Evolutionary conservation across 1,140 invertebrate species (phyloP).

Genomic region (Chionoecetes opilio): DNA sequence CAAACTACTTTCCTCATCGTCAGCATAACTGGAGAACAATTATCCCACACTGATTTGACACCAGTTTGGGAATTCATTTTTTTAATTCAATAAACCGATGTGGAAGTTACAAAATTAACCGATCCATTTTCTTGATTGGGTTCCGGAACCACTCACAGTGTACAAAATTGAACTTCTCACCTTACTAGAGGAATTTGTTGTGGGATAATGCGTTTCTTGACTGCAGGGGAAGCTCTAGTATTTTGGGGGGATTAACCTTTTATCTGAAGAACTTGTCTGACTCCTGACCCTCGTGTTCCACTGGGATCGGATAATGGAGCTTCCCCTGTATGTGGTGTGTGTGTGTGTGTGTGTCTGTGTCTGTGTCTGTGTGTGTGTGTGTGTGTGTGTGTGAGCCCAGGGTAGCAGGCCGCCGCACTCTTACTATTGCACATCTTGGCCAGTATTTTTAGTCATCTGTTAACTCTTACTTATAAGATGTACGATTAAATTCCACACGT

Average conservation of each 20-base stretch:
- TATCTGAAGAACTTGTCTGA: too few relatives aligned
- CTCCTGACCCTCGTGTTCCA: too few relatives aligned
- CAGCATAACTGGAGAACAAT: background rate
- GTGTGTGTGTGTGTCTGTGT: slow-evolving; percentile 43
- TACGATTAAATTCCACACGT: background rate
- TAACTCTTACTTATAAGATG: slow-evolving; percentile 3
- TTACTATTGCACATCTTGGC: slow-evolving; percentile 27
- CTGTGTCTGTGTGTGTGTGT: slow-evolving; percentile 4
- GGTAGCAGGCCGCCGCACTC: background rate
- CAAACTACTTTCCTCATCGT: slow-evolving; percentile 13
- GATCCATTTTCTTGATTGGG: background rate
- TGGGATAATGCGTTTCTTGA: background rate
- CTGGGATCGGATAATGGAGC: too few relatives aligned
- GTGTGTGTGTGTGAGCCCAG: background rate
- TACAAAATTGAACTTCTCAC: background rate
- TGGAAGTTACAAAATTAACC: background rate
- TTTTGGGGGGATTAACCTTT: too few relatives aligned
- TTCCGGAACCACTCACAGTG: background rate
- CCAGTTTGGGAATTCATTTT: background rate
- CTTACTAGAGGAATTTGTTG: background rate
- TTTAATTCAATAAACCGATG: background rate
- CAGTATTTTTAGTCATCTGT: slow-evolving; percentile 30
- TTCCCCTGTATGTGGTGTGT: slow-evolving; percentile 16
- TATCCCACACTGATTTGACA: background rate
- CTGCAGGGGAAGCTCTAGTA: too few relatives aligned